These are phyloP conservation scores for Procambarus clarkii DNA, from an alignment of 1,140 invertebrate species.

Conservation along the genomic window DNA sequence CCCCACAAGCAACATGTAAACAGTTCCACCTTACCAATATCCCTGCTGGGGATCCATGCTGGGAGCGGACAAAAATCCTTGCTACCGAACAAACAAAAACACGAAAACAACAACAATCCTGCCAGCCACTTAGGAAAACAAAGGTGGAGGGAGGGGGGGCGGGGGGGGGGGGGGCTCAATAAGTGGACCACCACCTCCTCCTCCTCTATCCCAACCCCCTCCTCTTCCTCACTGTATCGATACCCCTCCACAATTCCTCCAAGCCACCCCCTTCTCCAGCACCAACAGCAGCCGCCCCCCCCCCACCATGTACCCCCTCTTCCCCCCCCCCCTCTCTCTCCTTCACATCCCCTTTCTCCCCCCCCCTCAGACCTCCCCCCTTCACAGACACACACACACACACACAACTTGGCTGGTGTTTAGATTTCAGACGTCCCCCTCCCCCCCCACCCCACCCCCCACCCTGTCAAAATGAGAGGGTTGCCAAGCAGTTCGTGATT, in stretches of 20 bases:
- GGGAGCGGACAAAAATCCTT: neutral
- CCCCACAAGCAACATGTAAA: conserved; percentile 33
- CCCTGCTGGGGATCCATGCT: conserved; percentile 24
- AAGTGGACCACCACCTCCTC: neutral
- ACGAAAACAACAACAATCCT: too few species aligned
- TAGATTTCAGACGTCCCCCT: conserved; percentile 44
- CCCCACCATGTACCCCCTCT: too few species aligned
- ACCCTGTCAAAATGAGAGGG: conserved; percentile 61
- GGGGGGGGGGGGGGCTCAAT: too few species aligned
- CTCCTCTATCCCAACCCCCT: neutral
- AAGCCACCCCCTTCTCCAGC: neutral
- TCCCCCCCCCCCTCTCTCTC: too few species aligned
- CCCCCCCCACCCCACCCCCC: conserved; percentile 3
- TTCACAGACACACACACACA: too few species aligned
- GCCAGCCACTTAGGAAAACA: neutral
- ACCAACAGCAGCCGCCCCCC: neutral
- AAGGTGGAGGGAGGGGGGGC: too few species aligned
- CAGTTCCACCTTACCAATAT: conserved; percentile 13
- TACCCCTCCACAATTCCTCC: conserved; percentile 20
- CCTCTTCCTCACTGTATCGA: neutral
- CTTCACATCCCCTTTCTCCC: too few species aligned
- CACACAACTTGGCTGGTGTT: conserved; percentile 56
- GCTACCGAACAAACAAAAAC: too few species aligned
- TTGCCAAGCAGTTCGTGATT: conserved; percentile 48
- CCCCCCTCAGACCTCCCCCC: too few species aligned